Conservation (phyloP, 37 sponge, comb jelly and placozoan species). For the Beroe ovata region DNA sequence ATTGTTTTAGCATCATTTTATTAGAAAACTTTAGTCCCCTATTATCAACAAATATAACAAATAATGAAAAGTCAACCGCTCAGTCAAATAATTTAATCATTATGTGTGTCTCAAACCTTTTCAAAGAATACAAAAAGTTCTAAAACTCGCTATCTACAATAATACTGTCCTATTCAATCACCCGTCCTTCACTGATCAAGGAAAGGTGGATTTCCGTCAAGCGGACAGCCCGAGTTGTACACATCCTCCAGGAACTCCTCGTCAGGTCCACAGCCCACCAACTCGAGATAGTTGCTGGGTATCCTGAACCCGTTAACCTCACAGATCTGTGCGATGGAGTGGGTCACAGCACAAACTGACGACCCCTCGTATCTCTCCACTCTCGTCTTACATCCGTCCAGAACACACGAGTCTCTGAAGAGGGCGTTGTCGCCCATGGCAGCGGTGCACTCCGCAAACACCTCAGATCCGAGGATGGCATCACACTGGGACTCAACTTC, state of each 20-base stretch:
- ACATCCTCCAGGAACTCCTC: background rate
- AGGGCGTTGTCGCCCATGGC: background rate
- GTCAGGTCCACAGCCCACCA: background rate
- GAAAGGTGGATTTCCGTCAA: constrained; percentile 11
- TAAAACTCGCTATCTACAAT: too few species aligned
- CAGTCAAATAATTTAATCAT: too few species aligned
- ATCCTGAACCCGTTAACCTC: background rate
- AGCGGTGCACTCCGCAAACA: background rate
- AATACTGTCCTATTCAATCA: too few species aligned
- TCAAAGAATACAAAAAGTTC: too few species aligned
- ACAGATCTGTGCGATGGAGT: constrained; percentile 10
- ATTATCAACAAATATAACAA: too few species aligned
- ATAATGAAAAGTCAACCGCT: too few species aligned
- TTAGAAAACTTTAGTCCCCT: too few species aligned
- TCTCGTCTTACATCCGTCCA: background rate
- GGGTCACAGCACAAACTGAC: background rate
- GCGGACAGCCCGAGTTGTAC: constrained; percentile 21
- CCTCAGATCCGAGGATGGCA: background rate
- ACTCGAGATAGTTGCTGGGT: background rate
- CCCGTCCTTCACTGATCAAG: too few species aligned
- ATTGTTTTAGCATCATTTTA: too few species aligned
- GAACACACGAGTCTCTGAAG: constrained; percentile 10
- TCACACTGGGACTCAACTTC: background rate
- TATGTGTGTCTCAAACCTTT: too few species aligned
- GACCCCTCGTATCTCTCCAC: constrained; percentile 27